Conservation (phyloP, 2,888 invertebrate species). For the Acleris sparsana region DNA sequence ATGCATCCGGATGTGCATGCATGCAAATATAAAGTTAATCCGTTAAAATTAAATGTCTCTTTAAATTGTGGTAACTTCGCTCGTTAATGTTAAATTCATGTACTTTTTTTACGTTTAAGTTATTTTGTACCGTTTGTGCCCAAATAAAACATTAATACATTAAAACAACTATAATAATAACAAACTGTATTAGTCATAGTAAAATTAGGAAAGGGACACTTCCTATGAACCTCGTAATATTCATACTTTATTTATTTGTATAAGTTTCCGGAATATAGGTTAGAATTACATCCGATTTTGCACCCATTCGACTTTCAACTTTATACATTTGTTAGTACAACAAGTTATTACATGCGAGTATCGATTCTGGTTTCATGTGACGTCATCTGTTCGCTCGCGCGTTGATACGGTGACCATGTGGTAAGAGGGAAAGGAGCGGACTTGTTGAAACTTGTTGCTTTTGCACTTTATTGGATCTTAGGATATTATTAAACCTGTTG, state of each 20-base stretch:
- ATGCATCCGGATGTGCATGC: too few species aligned
- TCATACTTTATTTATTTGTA: slow-evolving; percentile 7
- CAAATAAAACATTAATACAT: too few species aligned
- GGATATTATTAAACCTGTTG: slow-evolving; percentile 6
- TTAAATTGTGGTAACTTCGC: too few species aligned
- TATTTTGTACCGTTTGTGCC: too few species aligned
- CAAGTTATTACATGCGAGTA: slow-evolving; percentile 41
- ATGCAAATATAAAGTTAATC: too few species aligned
- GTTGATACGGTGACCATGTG: slow-evolving; percentile 54
- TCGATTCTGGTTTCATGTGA: slow-evolving; percentile 26
- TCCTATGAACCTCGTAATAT: neutral
- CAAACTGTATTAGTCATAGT: slow-evolving; percentile 5
- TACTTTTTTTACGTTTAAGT: too few species aligned
- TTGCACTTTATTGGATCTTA: slow-evolving; percentile 12
- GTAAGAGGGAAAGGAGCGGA: slow-evolving; percentile 46
- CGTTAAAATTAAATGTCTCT: too few species aligned
- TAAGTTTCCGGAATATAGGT: slow-evolving; percentile 24
- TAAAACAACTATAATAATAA: too few species aligned
- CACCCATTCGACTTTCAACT: neutral
- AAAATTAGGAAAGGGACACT: slow-evolving; percentile 13
- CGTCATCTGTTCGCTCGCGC: slow-evolving; percentile 39
- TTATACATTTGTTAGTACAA: slow-evolving; percentile 2
- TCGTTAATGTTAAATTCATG: too few species aligned
- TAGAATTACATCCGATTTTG: slow-evolving; percentile 17
- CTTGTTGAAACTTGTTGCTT: slow-evolving; percentile 35